Base-by-base conservation (phyloP, 1,140 invertebrate genomes). In the Episyrphus balteatus region DNA sequence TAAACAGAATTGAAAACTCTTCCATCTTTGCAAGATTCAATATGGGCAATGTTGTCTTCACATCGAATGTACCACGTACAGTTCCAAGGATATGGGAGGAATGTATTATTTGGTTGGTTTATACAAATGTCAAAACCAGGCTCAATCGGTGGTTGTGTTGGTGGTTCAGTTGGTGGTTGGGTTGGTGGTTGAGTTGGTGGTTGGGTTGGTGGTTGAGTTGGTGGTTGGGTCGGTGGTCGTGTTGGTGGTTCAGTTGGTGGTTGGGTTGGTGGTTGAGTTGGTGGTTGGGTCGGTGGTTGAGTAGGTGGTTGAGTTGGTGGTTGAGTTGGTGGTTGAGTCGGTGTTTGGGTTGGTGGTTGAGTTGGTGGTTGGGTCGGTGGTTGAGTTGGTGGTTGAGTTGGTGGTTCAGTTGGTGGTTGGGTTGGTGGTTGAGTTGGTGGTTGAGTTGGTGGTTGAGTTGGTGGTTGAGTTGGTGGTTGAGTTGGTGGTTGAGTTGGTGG, bases 41-140 rank as follows among this genome's bases (percentile, higher is more conserved):
- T 5, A 8, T 26, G 21, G 3, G 3, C 21, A 26, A 3, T 8
- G 8, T 26, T 26, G 30, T 58, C 47, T 13, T 51, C 34, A 17
- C 61, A 63, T 1, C 42, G 15, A 32, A 63, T 63, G 36, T 56
- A 63, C 33, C 63, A 61, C 41, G 42, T 53, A 10, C 61, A 63
- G 42, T 63, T 54, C 40, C 51, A 49, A 1, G 61, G 61, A 55
- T 63, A 63, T 0, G 61, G 57, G 3, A 63, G 52, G 1, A 37
- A 19, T 3, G 51, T 45, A 12, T 49, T 41, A 7, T 54, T 38
- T 0, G 50, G 44, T 21, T 56, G 51, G 13, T 51, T 53, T 2
- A 31, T 45, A 38, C 61, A 63, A 49, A 56, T 42, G 30, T 56
- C 56, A 0, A 51, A 51, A 26, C 54, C 53, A 1, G 41, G 21